Evolutionary conservation across 2,888 invertebrate genomes (phyloP).

Genomic region (Tipula confusa): DNA sequence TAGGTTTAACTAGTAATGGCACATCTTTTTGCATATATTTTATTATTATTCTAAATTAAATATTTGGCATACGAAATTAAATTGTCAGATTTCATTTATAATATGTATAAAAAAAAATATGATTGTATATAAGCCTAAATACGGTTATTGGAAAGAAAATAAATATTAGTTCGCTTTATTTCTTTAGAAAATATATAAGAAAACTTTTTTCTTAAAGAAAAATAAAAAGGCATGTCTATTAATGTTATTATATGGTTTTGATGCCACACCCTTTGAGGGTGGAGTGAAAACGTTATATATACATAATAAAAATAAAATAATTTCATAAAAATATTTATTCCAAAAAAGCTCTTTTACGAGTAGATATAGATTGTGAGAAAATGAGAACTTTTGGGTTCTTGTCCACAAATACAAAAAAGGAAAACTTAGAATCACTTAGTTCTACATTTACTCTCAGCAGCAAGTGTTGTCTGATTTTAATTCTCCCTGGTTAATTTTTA

Average conservation of each 20-base stretch:
- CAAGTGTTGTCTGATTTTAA: neutral
- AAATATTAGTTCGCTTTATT: neutral
- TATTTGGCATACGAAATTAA: neutral
- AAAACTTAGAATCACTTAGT: slow-evolving; percentile 20
- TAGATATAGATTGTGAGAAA: neutral
- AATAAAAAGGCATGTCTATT: neutral
- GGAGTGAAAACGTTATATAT: neutral
- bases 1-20: slow-evolving; percentile 51
- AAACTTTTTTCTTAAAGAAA: neutral
- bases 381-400: neutral
- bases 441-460: neutral
- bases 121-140: neutral
- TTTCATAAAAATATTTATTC: neutral
- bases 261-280: slow-evolving; percentile 3
- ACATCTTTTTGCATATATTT: slow-evolving; percentile 48
- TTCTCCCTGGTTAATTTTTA: neutral
- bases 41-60: slow-evolving; percentile 32
- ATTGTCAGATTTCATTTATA: neutral
- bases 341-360: neutral
- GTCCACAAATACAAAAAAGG: neutral
- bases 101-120: neutral
- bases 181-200: neutral
- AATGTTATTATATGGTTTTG: neutral
- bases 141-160: neutral
- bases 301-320: neutral